These are phyloP conservation scores for Coelinius sp. DNA, from an alignment of 2,888 invertebrate genomes.

Conservation along the genomic window DNA sequence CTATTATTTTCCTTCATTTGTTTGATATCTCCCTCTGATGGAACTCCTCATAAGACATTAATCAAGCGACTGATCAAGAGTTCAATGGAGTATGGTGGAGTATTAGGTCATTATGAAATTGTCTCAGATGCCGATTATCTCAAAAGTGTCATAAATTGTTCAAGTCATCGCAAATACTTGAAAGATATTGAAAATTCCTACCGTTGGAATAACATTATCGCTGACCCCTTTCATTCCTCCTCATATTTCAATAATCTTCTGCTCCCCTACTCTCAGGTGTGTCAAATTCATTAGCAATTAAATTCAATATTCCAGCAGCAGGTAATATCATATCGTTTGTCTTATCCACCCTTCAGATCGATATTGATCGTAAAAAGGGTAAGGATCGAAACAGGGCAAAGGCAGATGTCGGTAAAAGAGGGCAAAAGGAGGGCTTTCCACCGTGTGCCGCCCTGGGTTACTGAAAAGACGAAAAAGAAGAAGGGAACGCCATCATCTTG, in stretches of 20 bases:
- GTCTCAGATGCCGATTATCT: no score
- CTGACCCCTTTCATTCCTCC: not conserved
- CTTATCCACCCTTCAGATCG: constrained; percentile 10
- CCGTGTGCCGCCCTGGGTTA: not conserved
- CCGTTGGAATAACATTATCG: not conserved
- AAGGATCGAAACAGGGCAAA: constrained; percentile 8
- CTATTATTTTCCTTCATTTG: no score
- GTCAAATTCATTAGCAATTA: not conserved
- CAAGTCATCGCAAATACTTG: not conserved
- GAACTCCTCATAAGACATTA: no score
- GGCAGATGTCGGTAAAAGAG: constrained; percentile 16
- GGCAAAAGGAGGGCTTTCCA: not conserved
- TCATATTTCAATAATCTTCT: not conserved
- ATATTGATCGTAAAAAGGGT: constrained; percentile 3
- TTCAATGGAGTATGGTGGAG: no score
- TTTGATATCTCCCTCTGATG: no score
- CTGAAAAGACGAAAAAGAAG: constrained; percentile 11
- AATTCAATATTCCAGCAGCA: constrained; percentile 15
- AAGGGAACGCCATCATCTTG: constrained; percentile 31
- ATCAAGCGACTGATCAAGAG: no score
- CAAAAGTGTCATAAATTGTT: no score
- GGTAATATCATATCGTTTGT: constrained; percentile 12
- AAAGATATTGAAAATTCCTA: not conserved
- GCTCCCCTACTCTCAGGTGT: constrained; percentile 6
- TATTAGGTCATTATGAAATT: no score